Evolutionary conservation across 2,113 vertebrate species (phyloP), one percentile per base, ranked within the genome.

Genomic region (Scartelaos histophorus): DNA sequence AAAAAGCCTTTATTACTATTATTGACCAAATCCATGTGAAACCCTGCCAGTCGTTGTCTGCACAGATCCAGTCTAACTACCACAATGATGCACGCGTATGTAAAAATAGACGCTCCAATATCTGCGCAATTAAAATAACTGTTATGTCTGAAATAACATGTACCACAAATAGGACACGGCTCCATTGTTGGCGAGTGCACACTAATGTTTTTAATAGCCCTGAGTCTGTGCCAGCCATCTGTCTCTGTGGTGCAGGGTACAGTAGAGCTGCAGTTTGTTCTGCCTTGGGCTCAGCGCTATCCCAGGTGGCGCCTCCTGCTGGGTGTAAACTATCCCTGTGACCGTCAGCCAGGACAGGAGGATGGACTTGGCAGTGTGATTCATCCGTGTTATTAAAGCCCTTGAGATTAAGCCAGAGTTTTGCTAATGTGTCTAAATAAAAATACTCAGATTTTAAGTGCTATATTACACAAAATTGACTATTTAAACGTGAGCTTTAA

Each of bases 141-240:
- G 16, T 21, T 54, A n/a, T n/a, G 51, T 54, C 51, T 54, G n/a
- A 54, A n/a, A 54, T 54, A 54, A 54, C n/a, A 21, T n/a, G 7
- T 7, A n/a, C 19, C 9, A n/a, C 19, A 54, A 54, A 21, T 21
- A 54, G 51, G 51, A 54, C 49, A 19, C 15, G 57, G 58, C 57
- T 73, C 24, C 68, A 61, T 75, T 85, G 82, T 74, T 79, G 66
- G 72, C 56, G 74, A 54, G 51, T 67, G 25, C 73, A 77, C 73
- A 65, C 79, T 73, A 35, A 38, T 53, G 62, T 3, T 61, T 82
- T 82, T 67, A 47, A 70, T 76, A 73, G 73, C 85, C 81, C 47
- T 61, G 60, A 70, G 80, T 77, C 73, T 79, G 67, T n/a, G 35
- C 38, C 78, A 61, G 69, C 84, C 80, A 86, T 85, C 85, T 90